A percentile compares a stretch with the other conserved stretches of the same genome.
These are phyloP conservation scores for Gallinago stenura DNA, from an alignment of 2,797 vertebrate genomes.

Conservation along the genomic window DNA sequence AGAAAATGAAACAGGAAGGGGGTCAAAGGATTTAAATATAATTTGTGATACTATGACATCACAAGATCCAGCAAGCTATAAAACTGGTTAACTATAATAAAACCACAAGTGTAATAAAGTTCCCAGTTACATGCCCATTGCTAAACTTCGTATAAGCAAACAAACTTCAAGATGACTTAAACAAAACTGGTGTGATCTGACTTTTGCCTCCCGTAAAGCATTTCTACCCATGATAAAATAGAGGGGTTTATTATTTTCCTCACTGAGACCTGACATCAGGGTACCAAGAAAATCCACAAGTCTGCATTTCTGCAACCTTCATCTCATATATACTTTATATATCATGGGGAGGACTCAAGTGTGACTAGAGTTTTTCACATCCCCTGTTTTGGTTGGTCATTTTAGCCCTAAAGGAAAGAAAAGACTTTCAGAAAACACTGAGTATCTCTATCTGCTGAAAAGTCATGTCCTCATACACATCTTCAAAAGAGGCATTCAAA, in stretches of 20 bases:
- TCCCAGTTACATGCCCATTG: background rate
- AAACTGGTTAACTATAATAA: slow-evolving; percentile 8
- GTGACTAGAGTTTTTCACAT: background rate
- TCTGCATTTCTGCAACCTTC: background rate
- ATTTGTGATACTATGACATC: background rate
- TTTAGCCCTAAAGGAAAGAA: slow-evolving; percentile 15
- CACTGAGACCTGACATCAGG: background rate
- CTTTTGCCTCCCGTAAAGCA: background rate
- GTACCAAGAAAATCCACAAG: background rate
- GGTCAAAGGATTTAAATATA: slow-evolving; percentile 24
- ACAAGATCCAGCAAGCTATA: background rate
- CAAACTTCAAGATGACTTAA: background rate
- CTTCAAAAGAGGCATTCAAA: slow-evolving; percentile 30
- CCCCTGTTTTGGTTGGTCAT: background rate
- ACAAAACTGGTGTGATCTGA: background rate
- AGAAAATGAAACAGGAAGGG: background rate
- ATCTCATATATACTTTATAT: background rate
- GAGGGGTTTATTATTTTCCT: background rate
- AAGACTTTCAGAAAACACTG: background rate
- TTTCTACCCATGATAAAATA: background rate
- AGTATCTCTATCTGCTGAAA: background rate
- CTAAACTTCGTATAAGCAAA: background rate
- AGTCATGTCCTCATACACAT: background rate
- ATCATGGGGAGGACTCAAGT: background rate
- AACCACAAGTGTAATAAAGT: slow-evolving; percentile 8